Conservation (phyloP, 2,797 vertebrate species). For the Tapirus indicus region DNA sequence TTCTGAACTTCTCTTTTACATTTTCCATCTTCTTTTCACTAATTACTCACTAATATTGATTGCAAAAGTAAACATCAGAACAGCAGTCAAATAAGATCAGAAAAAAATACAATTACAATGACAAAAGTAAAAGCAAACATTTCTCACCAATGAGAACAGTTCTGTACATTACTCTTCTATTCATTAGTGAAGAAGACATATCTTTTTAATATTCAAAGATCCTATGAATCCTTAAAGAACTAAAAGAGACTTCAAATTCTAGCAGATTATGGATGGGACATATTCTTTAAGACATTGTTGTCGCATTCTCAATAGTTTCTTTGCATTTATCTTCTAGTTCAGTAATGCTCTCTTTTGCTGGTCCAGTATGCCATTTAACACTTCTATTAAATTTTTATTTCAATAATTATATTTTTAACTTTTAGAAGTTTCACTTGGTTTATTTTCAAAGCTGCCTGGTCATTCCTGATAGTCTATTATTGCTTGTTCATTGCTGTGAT, state of each 20-base stretch:
- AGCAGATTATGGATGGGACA: neutral
- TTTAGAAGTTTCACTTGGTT: neutral
- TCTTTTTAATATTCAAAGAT: neutral
- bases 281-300: neutral
- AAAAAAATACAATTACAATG: neutral
- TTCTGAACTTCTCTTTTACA: neutral
- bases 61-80: constrained; percentile 13
- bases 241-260: constrained; percentile 4
- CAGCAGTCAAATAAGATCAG: neutral
- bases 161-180: neutral
- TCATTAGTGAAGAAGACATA: neutral
- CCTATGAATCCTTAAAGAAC: neutral
- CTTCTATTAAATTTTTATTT: constrained; percentile 15
- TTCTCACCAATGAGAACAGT: neutral
- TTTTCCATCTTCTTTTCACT: constrained; percentile 7
- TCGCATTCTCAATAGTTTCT: neutral
- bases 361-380: neutral
- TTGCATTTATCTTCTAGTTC: neutral
- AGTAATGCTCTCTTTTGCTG: neutral
- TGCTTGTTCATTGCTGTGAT: neutral
- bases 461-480: neutral
- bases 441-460: neutral
- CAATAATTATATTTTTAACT: neutral
- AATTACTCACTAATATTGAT: constrained; percentile 1
- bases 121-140: neutral